These are phyloP conservation scores for Hypomecis punctinalis DNA, from an alignment of 2,888 invertebrate species.

Conservation along the genomic window DNA sequence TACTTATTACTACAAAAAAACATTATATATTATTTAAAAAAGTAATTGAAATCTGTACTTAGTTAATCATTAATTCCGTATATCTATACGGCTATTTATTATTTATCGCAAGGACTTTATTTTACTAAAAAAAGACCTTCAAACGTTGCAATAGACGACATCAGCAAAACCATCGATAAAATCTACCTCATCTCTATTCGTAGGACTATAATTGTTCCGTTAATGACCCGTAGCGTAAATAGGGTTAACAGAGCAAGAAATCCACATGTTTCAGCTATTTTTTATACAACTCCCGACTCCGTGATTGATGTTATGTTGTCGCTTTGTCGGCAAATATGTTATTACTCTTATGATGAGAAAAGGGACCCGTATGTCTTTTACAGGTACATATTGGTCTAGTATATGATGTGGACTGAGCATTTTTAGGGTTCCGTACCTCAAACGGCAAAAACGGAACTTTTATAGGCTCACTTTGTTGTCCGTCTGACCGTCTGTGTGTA, in stretches of 20 bases:
- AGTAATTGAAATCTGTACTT: too few species aligned
- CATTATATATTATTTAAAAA: too few species aligned
- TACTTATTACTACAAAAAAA: too few species aligned
- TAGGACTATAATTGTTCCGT: constrained; percentile 51
- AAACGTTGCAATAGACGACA: background rate
- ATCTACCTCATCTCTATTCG: constrained; percentile 18
- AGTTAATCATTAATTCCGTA: too few species aligned
- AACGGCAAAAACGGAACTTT: too few species aligned
- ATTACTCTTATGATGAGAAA: constrained; percentile 25
- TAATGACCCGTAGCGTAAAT: constrained; percentile 56
- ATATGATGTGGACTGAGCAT: too few species aligned
- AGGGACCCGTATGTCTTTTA: constrained; percentile 5
- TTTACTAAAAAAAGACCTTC: background rate
- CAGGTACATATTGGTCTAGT: too few species aligned
- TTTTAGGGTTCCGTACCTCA: too few species aligned
- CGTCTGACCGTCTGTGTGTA: too few species aligned
- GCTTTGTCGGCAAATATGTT: constrained; percentile 65
- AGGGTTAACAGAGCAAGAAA: constrained; percentile 53
- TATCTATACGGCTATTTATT: too few species aligned
- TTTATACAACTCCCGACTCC: constrained; percentile 16
- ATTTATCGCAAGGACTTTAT: too few species aligned
- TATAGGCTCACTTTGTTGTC: too few species aligned
- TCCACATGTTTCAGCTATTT: constrained; percentile 36
- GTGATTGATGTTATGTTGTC: constrained; percentile 25
- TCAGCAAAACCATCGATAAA: constrained; percentile 4